phyloP scores from a whole-genome alignment of 2,797 vertebrate genomes.

The Streptopelia turtur region DNA sequence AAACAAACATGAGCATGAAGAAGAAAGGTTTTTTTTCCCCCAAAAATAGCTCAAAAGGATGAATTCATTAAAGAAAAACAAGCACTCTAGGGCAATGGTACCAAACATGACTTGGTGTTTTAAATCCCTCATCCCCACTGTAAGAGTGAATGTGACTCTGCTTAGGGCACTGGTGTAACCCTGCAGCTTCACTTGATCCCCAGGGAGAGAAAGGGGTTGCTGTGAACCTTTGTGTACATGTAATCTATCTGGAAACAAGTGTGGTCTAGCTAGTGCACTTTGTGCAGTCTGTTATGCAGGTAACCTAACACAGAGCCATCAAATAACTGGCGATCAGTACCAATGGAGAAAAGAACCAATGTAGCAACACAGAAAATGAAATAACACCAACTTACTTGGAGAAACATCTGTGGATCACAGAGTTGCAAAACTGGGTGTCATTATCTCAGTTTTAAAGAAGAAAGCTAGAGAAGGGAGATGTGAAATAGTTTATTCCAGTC shows the following conservation, averaged over 20 bases:
- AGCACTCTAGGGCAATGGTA: not conserved
- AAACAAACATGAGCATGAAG: slow-evolving; percentile 57
- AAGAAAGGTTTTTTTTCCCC: slow-evolving; percentile 6
- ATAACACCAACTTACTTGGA: not conserved
- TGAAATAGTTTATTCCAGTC: not conserved
- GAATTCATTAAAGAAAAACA: slow-evolving; percentile 60
- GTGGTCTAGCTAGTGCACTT: not conserved
- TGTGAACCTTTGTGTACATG: not conserved
- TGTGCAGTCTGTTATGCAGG: not conserved
- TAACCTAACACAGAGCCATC: not conserved
- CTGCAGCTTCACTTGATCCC: not conserved
- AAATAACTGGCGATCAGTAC: not conserved
- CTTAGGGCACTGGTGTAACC: not conserved
- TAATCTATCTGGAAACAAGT: not conserved
- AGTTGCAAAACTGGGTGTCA: not conserved
- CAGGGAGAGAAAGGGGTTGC: not conserved
- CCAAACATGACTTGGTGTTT: not conserved
- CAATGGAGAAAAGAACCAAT: not conserved
- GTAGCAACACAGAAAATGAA: not conserved
- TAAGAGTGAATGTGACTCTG: not conserved
- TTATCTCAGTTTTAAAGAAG: not conserved
- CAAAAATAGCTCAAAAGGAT: slow-evolving; percentile 44
- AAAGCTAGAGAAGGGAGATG: not conserved
- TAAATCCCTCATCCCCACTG: not conserved
- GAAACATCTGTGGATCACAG: not conserved